Base-by-base conservation (phyloP, 2,113 vertebrate species). In the Melanerpes aurifrons region DNA sequence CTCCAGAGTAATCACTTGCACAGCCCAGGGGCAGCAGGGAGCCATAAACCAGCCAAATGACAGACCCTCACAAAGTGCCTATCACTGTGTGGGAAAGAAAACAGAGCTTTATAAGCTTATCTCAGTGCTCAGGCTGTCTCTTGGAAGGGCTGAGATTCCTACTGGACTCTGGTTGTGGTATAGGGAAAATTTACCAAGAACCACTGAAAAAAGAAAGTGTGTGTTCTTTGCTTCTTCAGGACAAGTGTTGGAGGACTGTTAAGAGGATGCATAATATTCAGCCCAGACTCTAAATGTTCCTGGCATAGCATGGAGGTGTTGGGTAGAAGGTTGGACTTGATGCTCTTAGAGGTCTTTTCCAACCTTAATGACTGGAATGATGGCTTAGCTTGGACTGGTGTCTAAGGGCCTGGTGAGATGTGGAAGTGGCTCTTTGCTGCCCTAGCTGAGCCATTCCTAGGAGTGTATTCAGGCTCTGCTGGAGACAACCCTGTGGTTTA, bases 31-130 rank as follows among this genome's bases (percentile, higher is more conserved):
- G 50, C 63, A 66, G 66, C 58, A 45, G 84, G 71, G n/a, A 82
- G 73, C 4, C 15, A 1, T 47, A 21, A 74, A 61, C 2, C 4
- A 71, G 74, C 57, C 70, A 29, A 53, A 15, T 28, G 87, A 26
- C 58, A 83, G 75, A 73, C 24, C 79, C 68, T 59, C 5, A 2
- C 61, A 35, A 7, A 15, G 64, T 47, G 47, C 26, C 0, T 89
- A 32, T 83, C 87, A 5, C 85, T 59, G 72, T 47, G 48, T 9
- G 25, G 17, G 90, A 83, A n/a, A 82, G 79, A 90, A 95, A 68
- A 9, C 90, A 93, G 88, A 94, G 87, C 79, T 68, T 31, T 47
- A 9, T 11, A 26, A 18, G 75, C 61, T 94, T 83, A 71, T 95
- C 90, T 74, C 82, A 53, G 63, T 53, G 37, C 45, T 68, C 71